Conservation (phyloP, 2,888 invertebrate species). For the Macaria notata region DNA sequence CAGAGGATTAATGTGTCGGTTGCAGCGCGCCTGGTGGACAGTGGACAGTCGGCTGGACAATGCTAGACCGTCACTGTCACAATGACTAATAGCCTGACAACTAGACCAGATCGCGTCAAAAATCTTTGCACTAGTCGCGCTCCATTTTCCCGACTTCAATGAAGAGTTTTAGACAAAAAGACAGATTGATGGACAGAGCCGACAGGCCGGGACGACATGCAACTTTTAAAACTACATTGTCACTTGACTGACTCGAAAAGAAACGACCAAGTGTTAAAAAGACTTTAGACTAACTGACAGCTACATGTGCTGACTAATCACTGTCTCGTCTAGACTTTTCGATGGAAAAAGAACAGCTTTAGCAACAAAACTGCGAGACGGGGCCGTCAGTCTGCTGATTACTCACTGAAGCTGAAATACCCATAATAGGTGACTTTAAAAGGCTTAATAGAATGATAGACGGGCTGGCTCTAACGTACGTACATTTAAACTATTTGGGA, state of each 20-base stretch:
- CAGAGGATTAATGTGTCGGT: constrained; percentile 6
- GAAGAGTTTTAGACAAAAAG: constrained; percentile 23
- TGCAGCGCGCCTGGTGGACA: constrained; percentile 1
- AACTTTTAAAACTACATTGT: constrained; percentile 38
- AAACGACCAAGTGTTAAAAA: constrained; percentile 41
- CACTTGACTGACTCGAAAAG: constrained; percentile 40
- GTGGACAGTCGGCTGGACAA: constrained; percentile 1
- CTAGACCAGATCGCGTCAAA: constrained; percentile 16
- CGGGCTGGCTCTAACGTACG: constrained; percentile 45
- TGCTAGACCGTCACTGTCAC: constrained; percentile 9
- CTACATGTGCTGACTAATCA: constrained; percentile 63
- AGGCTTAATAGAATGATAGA: constrained; percentile 55
- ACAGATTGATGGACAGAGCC: constrained; percentile 28
- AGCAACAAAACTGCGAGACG: constrained; percentile 50
- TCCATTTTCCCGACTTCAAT: constrained; percentile 23
- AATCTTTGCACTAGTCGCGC: constrained; percentile 19
- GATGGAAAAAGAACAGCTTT: constrained; percentile 32
- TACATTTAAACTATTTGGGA: constrained; percentile 55
- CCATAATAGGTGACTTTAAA: constrained; percentile 54
- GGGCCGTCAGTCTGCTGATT: constrained; percentile 54
- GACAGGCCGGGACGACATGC: constrained; percentile 28
- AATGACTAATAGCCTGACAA: constrained; percentile 15
- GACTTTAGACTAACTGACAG: constrained; percentile 45
- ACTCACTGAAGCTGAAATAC: constrained; percentile 21
- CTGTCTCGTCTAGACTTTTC: constrained; percentile 52